These are phyloP conservation scores for Clivina fossor DNA, from an alignment of 2,888 invertebrate species.

Conservation along the genomic window DNA sequence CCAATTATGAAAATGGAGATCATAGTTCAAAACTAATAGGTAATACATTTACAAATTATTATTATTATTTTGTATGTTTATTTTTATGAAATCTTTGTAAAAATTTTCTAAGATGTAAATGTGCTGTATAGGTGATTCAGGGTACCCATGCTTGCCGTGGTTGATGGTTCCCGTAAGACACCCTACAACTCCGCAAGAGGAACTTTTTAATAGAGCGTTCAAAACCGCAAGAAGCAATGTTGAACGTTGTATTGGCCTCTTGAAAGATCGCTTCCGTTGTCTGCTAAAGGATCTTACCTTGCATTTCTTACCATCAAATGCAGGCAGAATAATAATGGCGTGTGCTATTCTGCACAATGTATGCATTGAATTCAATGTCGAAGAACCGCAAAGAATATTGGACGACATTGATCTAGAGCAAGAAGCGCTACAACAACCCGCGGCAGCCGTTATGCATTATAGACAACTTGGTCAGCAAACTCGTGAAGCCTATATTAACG, in stretches of 20 bases:
- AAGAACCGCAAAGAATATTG: not conserved
- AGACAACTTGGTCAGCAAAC: slow-evolving; percentile 1
- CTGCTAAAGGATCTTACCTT: slow-evolving; percentile 13
- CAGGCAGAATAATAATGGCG: slow-evolving; percentile 22
- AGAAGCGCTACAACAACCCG: not conserved
- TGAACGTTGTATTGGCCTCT: slow-evolving; percentile 38
- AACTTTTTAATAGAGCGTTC: slow-evolving; percentile 36
- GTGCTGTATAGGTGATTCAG: slow-evolving; percentile 33
- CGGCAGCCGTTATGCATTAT: not conserved
- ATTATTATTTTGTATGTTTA: too few species aligned
- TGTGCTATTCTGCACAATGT: slow-evolving; percentile 25
- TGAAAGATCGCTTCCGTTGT: slow-evolving; percentile 38
- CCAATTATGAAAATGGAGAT: slow-evolving; percentile 18
- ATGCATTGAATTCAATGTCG: slow-evolving; percentile 20
- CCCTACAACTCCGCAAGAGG: slow-evolving; percentile 33
- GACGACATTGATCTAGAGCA: slow-evolving; percentile 3
- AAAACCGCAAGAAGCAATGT: slow-evolving; percentile 34
- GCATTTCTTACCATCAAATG: slow-evolving; percentile 14
- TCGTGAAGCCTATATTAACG: not conserved
- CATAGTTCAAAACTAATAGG: slow-evolving; percentile 4
- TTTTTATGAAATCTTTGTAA: too few species aligned
- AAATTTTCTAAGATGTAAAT: too few species aligned
- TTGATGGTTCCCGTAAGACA: slow-evolving; percentile 37
- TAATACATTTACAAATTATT: too few species aligned
- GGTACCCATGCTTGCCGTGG: slow-evolving; percentile 36